Conservation (phyloP, 1,140 invertebrate species). For the Drosophila saltans region DNA sequence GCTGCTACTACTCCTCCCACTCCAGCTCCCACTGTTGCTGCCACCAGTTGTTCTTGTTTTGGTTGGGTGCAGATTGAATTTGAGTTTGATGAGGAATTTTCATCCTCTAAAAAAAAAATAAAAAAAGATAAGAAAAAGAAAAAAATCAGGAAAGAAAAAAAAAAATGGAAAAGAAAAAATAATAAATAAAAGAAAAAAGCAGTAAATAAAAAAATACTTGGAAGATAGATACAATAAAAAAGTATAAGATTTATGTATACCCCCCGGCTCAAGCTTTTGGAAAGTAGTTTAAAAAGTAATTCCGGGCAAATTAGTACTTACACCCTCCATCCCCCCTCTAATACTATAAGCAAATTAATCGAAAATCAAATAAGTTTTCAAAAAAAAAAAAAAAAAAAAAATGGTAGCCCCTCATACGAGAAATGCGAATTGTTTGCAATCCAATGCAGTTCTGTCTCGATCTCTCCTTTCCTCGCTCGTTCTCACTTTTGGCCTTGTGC, state of each 20-base stretch:
- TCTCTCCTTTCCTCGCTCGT: background rate
- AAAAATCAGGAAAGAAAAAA: constrained; percentile 14
- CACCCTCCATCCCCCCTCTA: too few species aligned
- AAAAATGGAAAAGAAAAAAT: constrained; percentile 9
- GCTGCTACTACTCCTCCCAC: background rate
- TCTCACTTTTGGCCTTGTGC: background rate
- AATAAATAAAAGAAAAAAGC: background rate
- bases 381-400: too few species aligned
- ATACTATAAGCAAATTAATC: too few species aligned
- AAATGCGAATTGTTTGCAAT: background rate
- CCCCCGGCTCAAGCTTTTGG: too few species aligned
- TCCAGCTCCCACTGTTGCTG: too few species aligned
- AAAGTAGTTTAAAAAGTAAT: too few species aligned
- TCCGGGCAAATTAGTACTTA: too few species aligned
- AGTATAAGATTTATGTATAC: background rate
- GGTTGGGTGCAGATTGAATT: constrained; percentile 18
- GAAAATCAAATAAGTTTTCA: too few species aligned
- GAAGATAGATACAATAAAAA: background rate
- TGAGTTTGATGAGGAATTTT: constrained; percentile 31
- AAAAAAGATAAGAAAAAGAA: constrained; percentile 19
- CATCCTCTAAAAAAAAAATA: constrained; percentile 21
- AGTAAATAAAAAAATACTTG: background rate
- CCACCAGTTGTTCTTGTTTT: constrained; percentile 28
- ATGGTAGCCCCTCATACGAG: too few species aligned
- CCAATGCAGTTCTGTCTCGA: background rate